Evolutionary conservation across 2,113 vertebrate genomes (phyloP), one percentile per base, ranked within the genome.

Genomic region (Catharus bicknelli): DNA sequence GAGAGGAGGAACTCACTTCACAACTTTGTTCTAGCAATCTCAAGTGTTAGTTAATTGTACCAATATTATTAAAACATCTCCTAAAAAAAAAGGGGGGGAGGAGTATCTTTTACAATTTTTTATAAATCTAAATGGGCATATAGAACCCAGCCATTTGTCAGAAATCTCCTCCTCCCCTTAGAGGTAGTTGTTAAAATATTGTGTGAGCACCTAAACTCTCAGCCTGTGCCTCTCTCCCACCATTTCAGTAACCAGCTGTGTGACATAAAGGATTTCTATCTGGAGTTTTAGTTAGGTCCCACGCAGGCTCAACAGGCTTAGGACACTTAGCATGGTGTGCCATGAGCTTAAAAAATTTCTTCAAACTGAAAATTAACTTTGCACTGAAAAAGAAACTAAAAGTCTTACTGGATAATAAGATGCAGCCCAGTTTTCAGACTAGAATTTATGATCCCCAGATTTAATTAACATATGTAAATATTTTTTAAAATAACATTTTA

Each of bases 401-500:
- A 74, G 58, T 94, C 76, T 43, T 70, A 61, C 36, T 91, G 76
- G 61, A 53, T 91, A 86, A 84, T 91, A 67, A 90, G 67, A 81
- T 74, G 57, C 70, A 91, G 63, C 87, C 38, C 75, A 50, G 69
- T 93, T 93, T 88, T 86, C 68, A 7, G 4, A 62, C 34, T 57
- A 69, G 53, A 95, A 95, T 95, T 97, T 96, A 66, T 82, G 59
- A 87, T 57, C 32, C 48, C 95, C 74, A 58, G 32, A 45, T 83
- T 93, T 94, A 83, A 96, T 97, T 97, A 91, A 83, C 83, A 91
- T 90, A 94, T 74, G 93, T 96, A 95, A 96, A 97, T 96, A 96
- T 96, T 85, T 81, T 86, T 78, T 94, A 2, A 86, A 91, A 93
- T 92, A 85, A 89, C 64, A 55, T 95, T 90, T 94, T 79, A 93